Base-by-base conservation (phyloP, 2,888 invertebrate genomes). In the Nowickia ferox region DNA sequence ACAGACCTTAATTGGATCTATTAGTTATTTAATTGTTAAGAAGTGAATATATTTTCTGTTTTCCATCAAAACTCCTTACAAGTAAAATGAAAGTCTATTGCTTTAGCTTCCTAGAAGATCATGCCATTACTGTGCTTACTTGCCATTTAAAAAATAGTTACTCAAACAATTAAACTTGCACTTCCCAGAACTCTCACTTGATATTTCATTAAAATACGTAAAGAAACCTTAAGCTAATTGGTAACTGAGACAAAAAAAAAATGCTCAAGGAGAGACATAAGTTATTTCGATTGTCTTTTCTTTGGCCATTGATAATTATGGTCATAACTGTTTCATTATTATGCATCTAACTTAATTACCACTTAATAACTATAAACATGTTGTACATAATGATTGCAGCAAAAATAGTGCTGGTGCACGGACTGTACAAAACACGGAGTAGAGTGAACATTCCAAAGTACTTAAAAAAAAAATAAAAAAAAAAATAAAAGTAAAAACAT, bases 301-400 rank as follows among this genome's bases (percentile, higher is more conserved):
- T 30, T 30, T 30, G 30, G 30, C 8, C 11, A 15, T 30, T 46
- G 22, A 74, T 81, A 81, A 81, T 68, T 84, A 79, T 84, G 77
- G 74, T 81, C 81, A 81, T 81, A 85, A 66, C 13, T 51, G 57
- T 63, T 55, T 44, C 63, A 79, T 46, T 71, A 71, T 74, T 72
- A 78, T 78, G 74, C 69, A 82, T 69, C 69, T 85, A 85, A 82
- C 81, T 85, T 85, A 82, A 85, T 85, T 82, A 85, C 85, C 81
- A 85, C 85, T 85, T 85, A 85, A 85, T 85, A 78, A 85, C 57
- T 74, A 75, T 75, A 82, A 78, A 81, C 81, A 78, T 81, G 80
- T 74, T 63, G 74, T 22, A 74, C 44, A 74, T 30, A 75, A 85
- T 85, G 74, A 69, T 81, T 63, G 19, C 17, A 53, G 51, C 8